Evolutionary conservation across 2,113 vertebrate species (phyloP).

Genomic region (Bettongia penicillata): DNA sequence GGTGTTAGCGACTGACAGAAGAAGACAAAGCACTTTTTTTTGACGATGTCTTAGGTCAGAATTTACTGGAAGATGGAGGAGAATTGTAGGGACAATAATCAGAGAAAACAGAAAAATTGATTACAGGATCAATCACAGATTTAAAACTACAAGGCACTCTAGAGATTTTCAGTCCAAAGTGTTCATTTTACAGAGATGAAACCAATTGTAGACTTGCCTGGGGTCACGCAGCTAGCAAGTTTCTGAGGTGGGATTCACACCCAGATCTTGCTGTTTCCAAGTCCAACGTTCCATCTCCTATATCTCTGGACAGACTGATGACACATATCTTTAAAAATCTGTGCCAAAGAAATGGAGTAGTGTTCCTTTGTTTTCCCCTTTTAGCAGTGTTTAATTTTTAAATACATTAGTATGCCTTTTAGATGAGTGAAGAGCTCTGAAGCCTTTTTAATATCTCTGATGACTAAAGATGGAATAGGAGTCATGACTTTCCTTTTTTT

Average conservation of each 20-base stretch:
- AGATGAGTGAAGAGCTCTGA: constrained; percentile 74
- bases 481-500: constrained; percentile 66
- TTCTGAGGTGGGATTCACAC: not conserved
- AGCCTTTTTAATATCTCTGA: constrained; percentile 70
- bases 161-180: not conserved
- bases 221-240: not conserved
- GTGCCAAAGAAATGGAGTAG: not conserved
- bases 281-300: not conserved
- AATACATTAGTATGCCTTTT: constrained; percentile 72
- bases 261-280: not conserved
- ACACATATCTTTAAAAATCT: not conserved
- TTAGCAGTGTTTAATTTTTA: constrained; percentile 73
- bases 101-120: not conserved
- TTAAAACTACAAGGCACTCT: not conserved
- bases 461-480: constrained; percentile 76
- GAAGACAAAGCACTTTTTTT: constrained; percentile 42
- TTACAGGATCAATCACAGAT: not conserved
- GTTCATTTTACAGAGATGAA: not conserved
- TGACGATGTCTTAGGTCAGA: constrained; percentile 52
- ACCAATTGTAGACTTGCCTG: not conserved
- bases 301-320: not conserved
- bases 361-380: constrained; percentile 14
- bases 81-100: constrained; percentile 52
- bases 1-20: constrained; percentile 64
- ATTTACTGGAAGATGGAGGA: constrained; percentile 52